Percentiles rank a stretch among this genome's conserved stretches.
These are phyloP conservation scores for Leptoclinus maculatus DNA, from an alignment of 2,797 vertebrate genomes.

Conservation along the genomic window DNA sequence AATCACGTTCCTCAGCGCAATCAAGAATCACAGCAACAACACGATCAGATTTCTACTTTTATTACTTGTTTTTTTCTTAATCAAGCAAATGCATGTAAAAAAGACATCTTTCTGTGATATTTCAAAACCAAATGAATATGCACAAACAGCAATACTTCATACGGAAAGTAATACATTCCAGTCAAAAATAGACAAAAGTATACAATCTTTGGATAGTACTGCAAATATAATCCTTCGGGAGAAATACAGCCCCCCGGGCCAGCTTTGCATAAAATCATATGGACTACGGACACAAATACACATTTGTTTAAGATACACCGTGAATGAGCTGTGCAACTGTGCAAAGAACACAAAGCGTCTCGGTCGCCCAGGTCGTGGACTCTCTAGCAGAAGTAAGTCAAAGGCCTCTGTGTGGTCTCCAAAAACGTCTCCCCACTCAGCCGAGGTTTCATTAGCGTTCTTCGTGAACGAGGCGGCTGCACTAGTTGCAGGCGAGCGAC, in stretches of 20 bases:
- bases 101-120: conserved; percentile 43
- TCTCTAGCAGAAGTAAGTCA: conserved; percentile 19
- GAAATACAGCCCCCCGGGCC: background rate
- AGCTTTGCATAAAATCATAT: conserved; percentile 7
- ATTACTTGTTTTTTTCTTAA: conserved; percentile 8
- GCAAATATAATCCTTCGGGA: conserved; percentile 23
- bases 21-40: background rate
- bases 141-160: conserved; percentile 37
- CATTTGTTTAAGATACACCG: conserved; percentile 16
- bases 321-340: conserved; percentile 11
- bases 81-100: conserved; percentile 40
- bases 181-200: conserved; percentile 51
- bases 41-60: background rate
- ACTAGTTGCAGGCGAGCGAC: conserved; percentile 2
- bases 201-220: conserved; percentile 32
- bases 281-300: conserved; percentile 6
- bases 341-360: conserved; percentile 22
- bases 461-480: background rate
- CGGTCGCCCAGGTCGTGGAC: background rate
- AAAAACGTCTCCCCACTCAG: conserved; percentile 3
- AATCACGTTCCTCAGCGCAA: background rate
- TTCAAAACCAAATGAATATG: conserved; percentile 13
- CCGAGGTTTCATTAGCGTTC: background rate
- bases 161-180: conserved; percentile 30
- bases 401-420: conserved; percentile 31